Evolutionary conservation across 2,797 vertebrate species (phyloP), one percentile per base, ranked within the genome.

Genomic region (Fringilla coelebs): DNA sequence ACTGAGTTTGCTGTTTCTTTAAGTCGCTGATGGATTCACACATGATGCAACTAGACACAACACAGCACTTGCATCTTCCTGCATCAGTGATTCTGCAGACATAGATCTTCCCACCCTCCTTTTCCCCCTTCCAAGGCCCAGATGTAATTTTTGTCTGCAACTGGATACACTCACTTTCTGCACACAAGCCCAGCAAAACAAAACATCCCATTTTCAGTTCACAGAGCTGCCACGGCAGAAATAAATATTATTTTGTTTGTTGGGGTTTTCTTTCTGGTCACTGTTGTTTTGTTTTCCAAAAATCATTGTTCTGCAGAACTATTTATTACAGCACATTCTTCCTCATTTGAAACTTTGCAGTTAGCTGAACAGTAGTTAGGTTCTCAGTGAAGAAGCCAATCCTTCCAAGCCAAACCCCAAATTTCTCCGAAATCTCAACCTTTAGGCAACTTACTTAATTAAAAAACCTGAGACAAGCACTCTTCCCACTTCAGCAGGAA

Each of bases 1-100:
- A 79, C 31, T 0, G 40, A 65, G 74, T 94, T 96, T 90, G 77
- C 93, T 90, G 91, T 97, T 94, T 77, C 96, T 96, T 96, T 96
- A 96, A 96, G 93, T 88, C 16, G 4, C 77, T 97, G 96, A 97
- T 97, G 96, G 96, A 96, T 96, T 97, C 95, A 65, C 91, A 94
- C 95, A 96, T 96, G 96, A 97, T 97, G 93, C 90, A 96, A 94
- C 74, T 43, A 94, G 96, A 97, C 96, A 97, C 96, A 93, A 95
- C 96, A 94, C 89, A 93, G 95, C 93, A 80, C 96, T 95, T 92
- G 90, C 95, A 95, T 96, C 96, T 96, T 96, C 94, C 94, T 93
- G 96, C 96, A 97, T 96, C 96, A 97, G 49, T 96, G 95, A 94
- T 96, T 97, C 94, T 80, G 80, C 85, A 96, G 88, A 91, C 93